These are phyloP conservation scores for Talpa occidentalis DNA, from an alignment of 2,113 vertebrate genomes.

Conservation along the genomic window DNA sequence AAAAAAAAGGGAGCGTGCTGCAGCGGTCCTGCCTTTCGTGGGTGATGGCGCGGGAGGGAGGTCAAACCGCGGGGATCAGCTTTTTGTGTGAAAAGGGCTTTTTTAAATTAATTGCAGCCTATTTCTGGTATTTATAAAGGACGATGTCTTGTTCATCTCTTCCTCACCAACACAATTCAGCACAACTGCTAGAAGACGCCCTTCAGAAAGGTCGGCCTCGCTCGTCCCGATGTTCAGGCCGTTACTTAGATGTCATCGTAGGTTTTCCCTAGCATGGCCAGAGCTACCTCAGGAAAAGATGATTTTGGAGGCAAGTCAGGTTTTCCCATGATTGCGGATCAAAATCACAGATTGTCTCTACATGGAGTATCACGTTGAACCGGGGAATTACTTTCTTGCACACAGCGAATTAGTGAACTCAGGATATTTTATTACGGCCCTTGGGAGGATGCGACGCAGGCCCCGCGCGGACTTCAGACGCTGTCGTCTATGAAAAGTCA, in stretches of 20 bases:
- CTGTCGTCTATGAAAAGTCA: background rate
- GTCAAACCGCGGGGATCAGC: constrained; percentile 72
- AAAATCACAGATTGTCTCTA: background rate
- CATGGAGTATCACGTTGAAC: background rate
- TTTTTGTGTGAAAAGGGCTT: constrained; percentile 65
- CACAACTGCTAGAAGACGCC: background rate
- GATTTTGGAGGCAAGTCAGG: background rate
- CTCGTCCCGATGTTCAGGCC: background rate
- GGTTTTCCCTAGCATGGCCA: background rate
- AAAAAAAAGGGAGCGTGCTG: constrained; percentile 81
- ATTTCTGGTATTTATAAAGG: constrained; percentile 13
- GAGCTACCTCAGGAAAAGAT: background rate
- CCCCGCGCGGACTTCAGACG: background rate
- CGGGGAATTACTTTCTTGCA: background rate
- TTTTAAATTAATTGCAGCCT: constrained; percentile 33
- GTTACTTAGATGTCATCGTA: background rate
- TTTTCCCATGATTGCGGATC: background rate
- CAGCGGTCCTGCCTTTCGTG: constrained; percentile 75
- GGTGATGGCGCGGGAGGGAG: constrained; percentile 66
- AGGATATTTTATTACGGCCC: constrained; percentile 37
- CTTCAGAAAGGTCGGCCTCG: background rate
- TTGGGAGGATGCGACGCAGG: background rate
- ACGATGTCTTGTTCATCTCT: constrained; percentile 34
- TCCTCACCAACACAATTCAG: constrained; percentile 52
- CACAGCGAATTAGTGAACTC: background rate